Base-by-base conservation (phyloP, 2,113 vertebrate species). In the Progne subis region DNA sequence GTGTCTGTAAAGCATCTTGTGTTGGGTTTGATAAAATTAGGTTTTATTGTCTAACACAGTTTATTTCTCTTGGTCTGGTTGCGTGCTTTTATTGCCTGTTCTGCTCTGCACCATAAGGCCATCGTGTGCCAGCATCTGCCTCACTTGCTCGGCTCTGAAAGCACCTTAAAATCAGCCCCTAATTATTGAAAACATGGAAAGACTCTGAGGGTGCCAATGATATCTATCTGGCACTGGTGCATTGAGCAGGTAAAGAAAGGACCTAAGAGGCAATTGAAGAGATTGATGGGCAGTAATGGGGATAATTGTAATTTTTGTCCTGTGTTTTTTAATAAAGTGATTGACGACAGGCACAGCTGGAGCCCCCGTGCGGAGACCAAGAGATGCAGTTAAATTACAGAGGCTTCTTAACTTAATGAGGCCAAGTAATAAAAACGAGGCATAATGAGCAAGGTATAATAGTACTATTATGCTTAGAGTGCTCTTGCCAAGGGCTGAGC, bases 301-400 rank as follows among this genome's bases (percentile, higher is more conserved):
- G 37, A 39, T 80, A 80, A 94, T 46, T 79, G 94, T 91, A 91
- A 95, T 97, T 96, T 96, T 91, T 90, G 91, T 60, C 94, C 86
- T 16, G 60, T 97, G 92, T 87, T 93, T 93, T 92, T 95, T 92
- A 95, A 92, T 88, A 43, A 77, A 86, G 88, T 76, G 81, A 83
- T 53, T 82, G 84, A 89, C 31, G 64, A 84, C 83, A 74, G 65
- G 86, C 14, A 46, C 82, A 79, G 93, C 94, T 94, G 55, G 67
- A 82, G 56, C 88, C 90, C 93, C 86, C 81, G 10, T 75, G 60
- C 14, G 88, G 90, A 95, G 94, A 91, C 68, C 53, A 53, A 31
- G 94, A 87, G 92, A 87, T 75, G 95, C 92, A 81, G 95, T 92
- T 95, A 95, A 97, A 95, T 95, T 94, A 68, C 80, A 70, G 91